Evolutionary conservation across 2,797 vertebrate genomes (phyloP).

Genomic region (Varecia variegata): DNA sequence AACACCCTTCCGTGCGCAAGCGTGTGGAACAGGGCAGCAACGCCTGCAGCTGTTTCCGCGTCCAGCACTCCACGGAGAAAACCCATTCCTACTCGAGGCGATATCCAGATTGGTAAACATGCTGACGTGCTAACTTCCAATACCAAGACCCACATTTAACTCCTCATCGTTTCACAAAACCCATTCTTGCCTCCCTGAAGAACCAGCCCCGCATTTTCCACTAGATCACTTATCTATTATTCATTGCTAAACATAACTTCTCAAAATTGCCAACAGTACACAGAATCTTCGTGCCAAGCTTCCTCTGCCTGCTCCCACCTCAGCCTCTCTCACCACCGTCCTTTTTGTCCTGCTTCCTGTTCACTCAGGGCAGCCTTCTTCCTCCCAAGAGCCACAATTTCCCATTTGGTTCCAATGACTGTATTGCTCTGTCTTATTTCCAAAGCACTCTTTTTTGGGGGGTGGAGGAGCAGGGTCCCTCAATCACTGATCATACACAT

Average conservation of each 20-base stretch:
- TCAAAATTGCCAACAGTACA: neutral
- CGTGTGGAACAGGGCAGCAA: neutral
- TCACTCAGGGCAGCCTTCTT: neutral
- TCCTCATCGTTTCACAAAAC: neutral
- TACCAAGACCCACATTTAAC: neutral
- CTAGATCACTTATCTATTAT: neutral
- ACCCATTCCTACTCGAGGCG: neutral
- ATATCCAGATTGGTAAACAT: neutral
- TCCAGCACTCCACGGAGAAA: neutral
- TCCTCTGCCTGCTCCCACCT: neutral
- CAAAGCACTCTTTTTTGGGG: neutral
- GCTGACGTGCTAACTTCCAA: neutral
- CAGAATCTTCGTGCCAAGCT: neutral
- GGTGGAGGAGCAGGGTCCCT: neutral
- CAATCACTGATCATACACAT: neutral
- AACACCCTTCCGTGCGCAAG: neutral
- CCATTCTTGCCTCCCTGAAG: neutral
- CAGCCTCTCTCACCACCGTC: neutral
- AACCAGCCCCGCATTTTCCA: neutral
- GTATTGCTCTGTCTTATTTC: neutral
- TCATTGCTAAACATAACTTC: constrained; percentile 47
- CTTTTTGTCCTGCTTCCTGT: neutral
- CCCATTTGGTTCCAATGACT: neutral
- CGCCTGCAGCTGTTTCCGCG: neutral
- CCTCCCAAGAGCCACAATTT: neutral